These are phyloP conservation scores for Procambarus clarkii DNA, from an alignment of 1,140 invertebrate species.

Conservation along the genomic window DNA sequence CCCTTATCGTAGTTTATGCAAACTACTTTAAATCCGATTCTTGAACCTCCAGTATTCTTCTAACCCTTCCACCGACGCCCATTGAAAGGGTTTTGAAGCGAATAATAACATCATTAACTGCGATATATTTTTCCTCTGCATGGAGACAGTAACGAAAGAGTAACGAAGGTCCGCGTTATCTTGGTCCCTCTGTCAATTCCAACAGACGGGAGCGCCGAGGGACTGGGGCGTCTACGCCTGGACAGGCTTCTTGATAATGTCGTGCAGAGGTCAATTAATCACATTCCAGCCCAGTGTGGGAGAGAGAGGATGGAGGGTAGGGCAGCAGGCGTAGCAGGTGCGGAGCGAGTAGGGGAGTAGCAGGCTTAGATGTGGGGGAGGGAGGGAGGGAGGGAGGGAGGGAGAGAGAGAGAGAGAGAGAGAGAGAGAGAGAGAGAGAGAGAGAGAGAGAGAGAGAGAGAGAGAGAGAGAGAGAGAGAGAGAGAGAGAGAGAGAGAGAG, in stretches of 20 bases:
- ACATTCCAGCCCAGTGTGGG: neutral
- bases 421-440: conserved; percentile 41
- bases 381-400: conserved; percentile 11
- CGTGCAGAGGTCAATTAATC: neutral
- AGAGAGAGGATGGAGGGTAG: neutral
- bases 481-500: conserved; percentile 26
- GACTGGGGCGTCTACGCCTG: neutral
- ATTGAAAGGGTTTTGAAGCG: too few species aligned
- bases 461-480: conserved; percentile 3
- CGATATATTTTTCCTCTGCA: too few species aligned
- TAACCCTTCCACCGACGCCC: too few species aligned
- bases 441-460: conserved; percentile 39
- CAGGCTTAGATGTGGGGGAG: neutral
- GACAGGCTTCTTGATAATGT: neutral
- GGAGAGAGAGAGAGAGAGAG: conserved; percentile 18
- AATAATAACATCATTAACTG: too few species aligned
- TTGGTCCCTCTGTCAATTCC: neutral
- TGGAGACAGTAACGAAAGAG: too few species aligned
- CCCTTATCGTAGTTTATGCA: too few species aligned
- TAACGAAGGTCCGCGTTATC: neutral
- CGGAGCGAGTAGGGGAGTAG: neutral
- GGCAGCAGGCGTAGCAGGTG: neutral
- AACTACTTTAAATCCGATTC: too few species aligned
- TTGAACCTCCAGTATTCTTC: too few species aligned
- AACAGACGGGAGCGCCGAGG: neutral